These are phyloP conservation scores for Elaphurus davidianus DNA, from an alignment of 2,113 vertebrate species.

Conservation along the genomic window DNA sequence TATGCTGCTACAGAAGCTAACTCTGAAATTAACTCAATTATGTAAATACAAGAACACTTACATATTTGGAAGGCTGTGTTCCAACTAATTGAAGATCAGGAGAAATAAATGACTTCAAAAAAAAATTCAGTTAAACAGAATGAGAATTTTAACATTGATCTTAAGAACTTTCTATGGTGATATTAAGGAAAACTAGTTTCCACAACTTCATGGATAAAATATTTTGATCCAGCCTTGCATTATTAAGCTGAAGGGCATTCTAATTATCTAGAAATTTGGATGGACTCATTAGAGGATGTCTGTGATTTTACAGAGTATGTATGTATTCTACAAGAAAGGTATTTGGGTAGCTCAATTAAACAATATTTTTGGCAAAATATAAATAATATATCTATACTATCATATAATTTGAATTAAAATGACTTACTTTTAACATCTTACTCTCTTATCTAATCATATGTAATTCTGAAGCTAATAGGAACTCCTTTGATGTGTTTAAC, in stretches of 20 bases:
- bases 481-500: not conserved
- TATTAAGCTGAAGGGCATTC: not conserved
- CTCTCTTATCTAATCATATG: not conserved
- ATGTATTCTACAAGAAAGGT: not conserved
- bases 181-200: not conserved
- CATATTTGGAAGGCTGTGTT: not conserved
- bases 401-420: not conserved
- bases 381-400: not conserved
- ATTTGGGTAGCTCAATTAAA: not conserved
- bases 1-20: not conserved
- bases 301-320: not conserved
- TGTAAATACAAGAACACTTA: not conserved
- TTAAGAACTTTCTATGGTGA: not conserved
- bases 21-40: not conserved
- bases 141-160: not conserved
- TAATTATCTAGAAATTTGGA: not conserved
- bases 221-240: not conserved
- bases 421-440: not conserved
- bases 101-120: not conserved
- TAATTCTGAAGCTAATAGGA: not conserved
- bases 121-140: not conserved
- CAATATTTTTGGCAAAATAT: not conserved
- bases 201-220: not conserved
- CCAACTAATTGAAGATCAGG: not conserved
- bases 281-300: not conserved